Percentiles rank a stretch among this genome's conserved stretches.
phyloP scores from a whole-genome alignment of 35 echinoderm and acorn worm species.

The Hemicentrotus pulcherrimus region DNA sequence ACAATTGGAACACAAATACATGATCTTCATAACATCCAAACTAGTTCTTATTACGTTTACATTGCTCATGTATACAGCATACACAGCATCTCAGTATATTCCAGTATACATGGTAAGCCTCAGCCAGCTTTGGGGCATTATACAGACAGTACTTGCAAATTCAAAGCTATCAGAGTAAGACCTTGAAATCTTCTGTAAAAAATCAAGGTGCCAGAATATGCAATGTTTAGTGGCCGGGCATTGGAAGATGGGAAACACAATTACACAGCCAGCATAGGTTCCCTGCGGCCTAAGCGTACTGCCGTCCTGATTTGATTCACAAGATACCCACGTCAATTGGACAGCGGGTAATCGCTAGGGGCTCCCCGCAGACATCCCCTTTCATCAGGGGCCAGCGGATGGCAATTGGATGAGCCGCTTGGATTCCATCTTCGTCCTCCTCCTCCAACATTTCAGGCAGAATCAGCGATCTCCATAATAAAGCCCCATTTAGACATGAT shows the following conservation, averaged over 20 bases:
- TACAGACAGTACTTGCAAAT: too few species aligned
- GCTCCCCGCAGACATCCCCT: neutral
- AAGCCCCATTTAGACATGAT: neutral
- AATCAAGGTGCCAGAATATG: neutral
- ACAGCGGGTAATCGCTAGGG: neutral
- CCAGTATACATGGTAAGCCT: too few species aligned
- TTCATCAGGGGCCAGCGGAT: neutral
- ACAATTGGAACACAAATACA: too few species aligned
- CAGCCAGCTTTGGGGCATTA: too few species aligned
- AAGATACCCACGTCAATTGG: neutral
- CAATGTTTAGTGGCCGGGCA: neutral
- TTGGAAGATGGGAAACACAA: neutral
- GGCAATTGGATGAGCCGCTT: neutral
- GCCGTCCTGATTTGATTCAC: neutral
- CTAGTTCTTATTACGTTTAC: too few species aligned
- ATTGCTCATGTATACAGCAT: too few species aligned
- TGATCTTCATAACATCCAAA: too few species aligned
- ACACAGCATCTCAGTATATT: too few species aligned
- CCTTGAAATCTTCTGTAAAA: neutral
- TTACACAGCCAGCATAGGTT: neutral
- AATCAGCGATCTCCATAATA: neutral
- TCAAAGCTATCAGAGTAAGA: neutral
- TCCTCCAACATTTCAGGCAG: neutral
- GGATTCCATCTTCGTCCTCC: neutral
- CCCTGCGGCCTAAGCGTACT: neutral